phyloP scores from a whole-genome alignment of 2,113 vertebrate species.

The Entomyzon cyanotis region DNA sequence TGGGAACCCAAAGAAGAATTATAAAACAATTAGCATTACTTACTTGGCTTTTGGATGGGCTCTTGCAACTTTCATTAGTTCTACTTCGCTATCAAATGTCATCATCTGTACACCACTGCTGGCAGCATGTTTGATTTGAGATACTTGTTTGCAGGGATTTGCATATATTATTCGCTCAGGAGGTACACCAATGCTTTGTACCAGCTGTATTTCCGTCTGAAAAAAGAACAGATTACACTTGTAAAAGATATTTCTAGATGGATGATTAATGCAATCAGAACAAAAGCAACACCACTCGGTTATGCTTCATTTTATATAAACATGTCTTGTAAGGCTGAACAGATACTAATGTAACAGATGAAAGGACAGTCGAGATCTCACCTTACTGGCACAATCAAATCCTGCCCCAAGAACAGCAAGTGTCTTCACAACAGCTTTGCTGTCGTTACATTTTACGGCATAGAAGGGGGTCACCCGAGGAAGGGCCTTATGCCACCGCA shows the following conservation, averaged over 20 bases:
- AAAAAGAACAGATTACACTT: not conserved
- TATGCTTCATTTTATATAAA: not conserved
- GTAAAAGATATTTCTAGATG: not conserved
- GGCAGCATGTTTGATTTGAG: conserved; percentile 96
- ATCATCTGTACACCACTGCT: conserved; percentile 94
- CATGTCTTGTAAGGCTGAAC: not conserved
- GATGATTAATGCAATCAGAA: not conserved
- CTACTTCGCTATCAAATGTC: conserved; percentile 98
- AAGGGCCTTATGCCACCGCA: conserved; percentile 87
- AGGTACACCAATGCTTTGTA: conserved; percentile 90
- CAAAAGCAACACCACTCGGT: not conserved
- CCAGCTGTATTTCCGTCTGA: conserved; percentile 92
- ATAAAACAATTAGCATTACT: conserved; percentile 34
- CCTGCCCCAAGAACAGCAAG: conserved; percentile 89
- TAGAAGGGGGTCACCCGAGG: conserved; percentile 93
- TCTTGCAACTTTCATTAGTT: conserved; percentile 93
- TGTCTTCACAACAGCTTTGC: conserved; percentile 85
- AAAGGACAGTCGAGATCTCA: conserved; percentile 3
- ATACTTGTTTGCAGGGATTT: conserved; percentile 97
- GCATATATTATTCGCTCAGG: conserved; percentile 94
- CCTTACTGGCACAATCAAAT: conserved; percentile 99
- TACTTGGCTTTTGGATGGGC: conserved; percentile 94
- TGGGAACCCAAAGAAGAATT: not conserved
- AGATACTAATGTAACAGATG: not conserved
- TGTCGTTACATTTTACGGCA: conserved; percentile 95